Percentiles rank a stretch among this genome's conserved stretches.
These are phyloP conservation scores for Tubulanus polymorphus DNA, from an alignment of 2,888 invertebrate genomes.

Conservation along the genomic window DNA sequence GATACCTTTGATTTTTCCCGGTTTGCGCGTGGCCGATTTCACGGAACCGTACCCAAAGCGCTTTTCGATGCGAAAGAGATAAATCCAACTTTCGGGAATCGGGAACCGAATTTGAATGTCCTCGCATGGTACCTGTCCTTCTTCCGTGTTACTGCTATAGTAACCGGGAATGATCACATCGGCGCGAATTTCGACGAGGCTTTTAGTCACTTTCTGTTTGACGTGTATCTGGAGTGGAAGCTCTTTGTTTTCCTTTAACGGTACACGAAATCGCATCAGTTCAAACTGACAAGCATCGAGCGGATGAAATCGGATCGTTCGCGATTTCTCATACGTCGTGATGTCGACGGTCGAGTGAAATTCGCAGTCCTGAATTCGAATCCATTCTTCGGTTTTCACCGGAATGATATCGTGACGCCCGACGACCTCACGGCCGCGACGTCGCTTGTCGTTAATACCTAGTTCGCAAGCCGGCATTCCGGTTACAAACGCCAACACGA, in stretches of 20 bases:
- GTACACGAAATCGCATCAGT: slow-evolving; percentile 85
- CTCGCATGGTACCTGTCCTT: slow-evolving; percentile 69
- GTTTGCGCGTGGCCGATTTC: slow-evolving; percentile 71
- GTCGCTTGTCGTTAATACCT: slow-evolving; percentile 92
- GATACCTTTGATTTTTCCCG: slow-evolving; percentile 59
- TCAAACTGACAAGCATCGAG: slow-evolving; percentile 98
- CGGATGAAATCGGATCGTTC: slow-evolving; percentile 62
- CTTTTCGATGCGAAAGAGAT: slow-evolving; percentile 95
- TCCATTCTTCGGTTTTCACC: slow-evolving; percentile 92
- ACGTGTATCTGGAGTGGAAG: slow-evolving; percentile 92
- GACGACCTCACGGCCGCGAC: slow-evolving; percentile 99
- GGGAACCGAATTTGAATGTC: slow-evolving; percentile 90
- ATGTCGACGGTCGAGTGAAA: slow-evolving; percentile 92
- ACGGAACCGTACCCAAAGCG: slow-evolving; percentile 97
- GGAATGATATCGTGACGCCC: slow-evolving; percentile 99
- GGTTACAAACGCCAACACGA: slow-evolving; percentile 93
- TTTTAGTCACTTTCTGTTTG: slow-evolving; percentile 59
- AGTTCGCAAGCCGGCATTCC: slow-evolving; percentile 92
- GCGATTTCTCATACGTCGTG: slow-evolving; percentile 72
- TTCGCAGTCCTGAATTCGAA: slow-evolving; percentile 86
- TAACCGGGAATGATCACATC: slow-evolving; percentile 96
- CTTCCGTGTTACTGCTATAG: slow-evolving; percentile 87
- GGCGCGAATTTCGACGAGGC: slow-evolving; percentile 86
- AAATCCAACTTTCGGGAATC: slow-evolving; percentile 99
- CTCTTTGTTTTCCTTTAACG: slow-evolving; percentile 72